Base-by-base conservation (phyloP, 1,140 invertebrate genomes). In the Heterodera carotae region DNA sequence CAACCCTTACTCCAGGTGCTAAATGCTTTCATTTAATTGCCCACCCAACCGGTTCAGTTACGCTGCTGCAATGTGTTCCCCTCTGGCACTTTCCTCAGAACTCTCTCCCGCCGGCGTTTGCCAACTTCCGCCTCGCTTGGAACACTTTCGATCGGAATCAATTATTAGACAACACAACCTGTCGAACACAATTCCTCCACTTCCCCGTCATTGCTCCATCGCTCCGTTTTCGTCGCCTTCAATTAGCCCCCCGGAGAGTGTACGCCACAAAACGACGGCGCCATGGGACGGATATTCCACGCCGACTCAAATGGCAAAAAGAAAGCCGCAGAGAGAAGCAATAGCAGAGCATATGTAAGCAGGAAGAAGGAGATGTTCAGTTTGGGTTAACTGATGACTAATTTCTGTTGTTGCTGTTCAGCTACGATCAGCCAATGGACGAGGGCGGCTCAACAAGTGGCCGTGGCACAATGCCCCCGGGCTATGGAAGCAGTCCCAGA, bases 1-100 rank as follows among this genome's bases (percentile, higher is more conserved):
- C 27, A 81, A 79, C 73, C 78, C 78, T 1, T 79, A 79, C 39
- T 79, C 76, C 79, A 79, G 78, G 78, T 80, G 60, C 60, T 8
- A 62, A 31, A 62, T 62, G 62, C 62, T 10, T 18, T 27, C 22
- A 22, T 66, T 66, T 29, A 15, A 29, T 66, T 4, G 18, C 68
- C 70, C 18, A 18, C 6, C 12, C 12, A 4, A 3, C 2, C 5
- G 8, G 25, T 79, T 3, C 67, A 79, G 78, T 31, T 79, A 79
- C 68, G 78, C 78, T 27, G 78, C 78, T 27, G 78, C 78, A 12
- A 79, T 79, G 78, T 79, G 78, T 67, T 79, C 78, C 12, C 78
- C 77, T 7, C 48, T 79, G 15, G 10, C 39, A 27, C 43, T 53
- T n/a, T 34, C 76, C 22, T n/a, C 48, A 8, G 43, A 72, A 53